Percentiles rank a stretch among this genome's conserved stretches.
Conservation (phyloP, 2,113 vertebrate species). For the Leptosomus discolor region DNA sequence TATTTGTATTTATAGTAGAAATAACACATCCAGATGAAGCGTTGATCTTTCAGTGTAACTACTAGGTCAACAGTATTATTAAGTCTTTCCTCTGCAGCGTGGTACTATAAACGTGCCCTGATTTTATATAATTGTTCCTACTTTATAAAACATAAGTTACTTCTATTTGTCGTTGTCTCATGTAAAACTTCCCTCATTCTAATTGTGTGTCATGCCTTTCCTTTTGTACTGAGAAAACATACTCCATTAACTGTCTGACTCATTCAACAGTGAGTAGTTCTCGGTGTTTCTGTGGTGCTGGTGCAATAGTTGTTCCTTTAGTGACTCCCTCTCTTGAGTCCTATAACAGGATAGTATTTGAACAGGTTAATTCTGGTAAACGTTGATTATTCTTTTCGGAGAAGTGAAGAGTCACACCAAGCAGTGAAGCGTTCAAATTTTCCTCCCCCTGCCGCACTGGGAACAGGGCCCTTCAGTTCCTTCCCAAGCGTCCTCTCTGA, state of each 20-base stretch:
- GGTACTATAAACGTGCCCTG: not conserved
- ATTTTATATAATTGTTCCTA: not conserved
- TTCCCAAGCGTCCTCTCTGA: not conserved
- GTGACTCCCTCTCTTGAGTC: not conserved
- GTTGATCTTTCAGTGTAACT: not conserved
- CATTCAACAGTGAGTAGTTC: not conserved
- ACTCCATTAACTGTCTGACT: not conserved
- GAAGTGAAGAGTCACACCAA: not conserved
- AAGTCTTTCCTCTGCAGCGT: not conserved
- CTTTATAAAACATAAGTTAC: not conserved
- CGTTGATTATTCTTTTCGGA: not conserved
- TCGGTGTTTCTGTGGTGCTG: not conserved
- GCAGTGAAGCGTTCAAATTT: not conserved
- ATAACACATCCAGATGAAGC: not conserved
- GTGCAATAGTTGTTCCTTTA: not conserved
- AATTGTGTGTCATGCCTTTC: not conserved
- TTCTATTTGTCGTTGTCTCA: not conserved
- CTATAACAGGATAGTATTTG: not conserved
- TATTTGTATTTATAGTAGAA: not conserved
- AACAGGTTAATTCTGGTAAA: not conserved
- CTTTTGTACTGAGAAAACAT: not conserved
- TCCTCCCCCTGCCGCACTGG: not conserved
- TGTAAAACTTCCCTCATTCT: not conserved
- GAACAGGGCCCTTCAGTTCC: not conserved
- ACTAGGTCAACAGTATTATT: not conserved